phyloP scores from a whole-genome alignment of 2,888 invertebrate species.

The Acanthopleura granulata region DNA sequence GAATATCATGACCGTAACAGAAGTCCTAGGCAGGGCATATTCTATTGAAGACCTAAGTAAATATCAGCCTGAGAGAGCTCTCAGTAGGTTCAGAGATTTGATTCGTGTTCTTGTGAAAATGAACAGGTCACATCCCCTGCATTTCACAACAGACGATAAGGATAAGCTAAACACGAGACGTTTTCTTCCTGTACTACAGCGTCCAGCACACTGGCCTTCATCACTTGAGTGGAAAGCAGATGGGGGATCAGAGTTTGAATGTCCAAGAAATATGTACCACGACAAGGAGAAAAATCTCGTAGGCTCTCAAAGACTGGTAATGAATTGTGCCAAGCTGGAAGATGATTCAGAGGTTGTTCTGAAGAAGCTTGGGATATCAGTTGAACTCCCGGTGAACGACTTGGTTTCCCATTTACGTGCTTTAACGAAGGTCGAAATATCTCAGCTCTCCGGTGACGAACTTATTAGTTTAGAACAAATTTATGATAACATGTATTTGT shows the following conservation, averaged over 20 bases:
- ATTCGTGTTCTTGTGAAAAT: constrained; percentile 11
- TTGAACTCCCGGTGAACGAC: too few species aligned
- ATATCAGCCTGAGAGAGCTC: constrained; percentile 20
- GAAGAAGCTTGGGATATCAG: too few species aligned
- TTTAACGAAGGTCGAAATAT: too few species aligned
- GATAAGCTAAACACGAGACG: constrained; percentile 8
- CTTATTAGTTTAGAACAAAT: too few species aligned
- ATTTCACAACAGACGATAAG: not conserved
- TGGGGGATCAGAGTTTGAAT: not conserved
- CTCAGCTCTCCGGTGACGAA: too few species aligned
- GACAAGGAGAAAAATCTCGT: not conserved
- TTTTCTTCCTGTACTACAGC: constrained; percentile 40
- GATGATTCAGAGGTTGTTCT: too few species aligned
- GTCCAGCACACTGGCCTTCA: constrained; percentile 40
- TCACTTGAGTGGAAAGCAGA: constrained; percentile 40
- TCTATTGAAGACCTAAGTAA: constrained; percentile 27
- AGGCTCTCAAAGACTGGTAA: too few species aligned
- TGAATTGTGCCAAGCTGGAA: too few species aligned
- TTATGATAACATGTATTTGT: too few species aligned
- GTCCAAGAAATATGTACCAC: not conserved
- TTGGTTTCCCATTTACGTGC: too few species aligned
- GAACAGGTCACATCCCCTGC: too few species aligned
- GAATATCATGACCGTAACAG: constrained; percentile 28
- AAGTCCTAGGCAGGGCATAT: constrained; percentile 38
- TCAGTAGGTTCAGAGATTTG: constrained; percentile 17